A percentile compares a stretch with the other conserved stretches of the same genome.
These are phyloP conservation scores for Eutolmus rufibarbis DNA, from an alignment of 2,888 invertebrate species.

Conservation along the genomic window DNA sequence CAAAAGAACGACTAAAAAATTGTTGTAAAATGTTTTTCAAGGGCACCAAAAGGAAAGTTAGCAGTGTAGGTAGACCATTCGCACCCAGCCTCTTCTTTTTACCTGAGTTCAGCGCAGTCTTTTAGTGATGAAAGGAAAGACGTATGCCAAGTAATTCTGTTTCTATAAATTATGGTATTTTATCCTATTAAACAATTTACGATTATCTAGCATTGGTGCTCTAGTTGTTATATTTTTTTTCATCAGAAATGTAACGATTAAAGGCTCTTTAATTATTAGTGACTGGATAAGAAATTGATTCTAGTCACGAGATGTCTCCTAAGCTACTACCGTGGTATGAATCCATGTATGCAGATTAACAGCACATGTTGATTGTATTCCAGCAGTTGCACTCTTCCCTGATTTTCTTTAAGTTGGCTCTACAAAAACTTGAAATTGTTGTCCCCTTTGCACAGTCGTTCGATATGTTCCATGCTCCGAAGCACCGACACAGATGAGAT, in stretches of 20 bases:
- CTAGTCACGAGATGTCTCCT: constrained; percentile 42
- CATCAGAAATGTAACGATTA: background rate
- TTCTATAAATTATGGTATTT: no score
- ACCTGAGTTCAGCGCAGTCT: no score
- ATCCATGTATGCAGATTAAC: background rate
- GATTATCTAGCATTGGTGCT: background rate
- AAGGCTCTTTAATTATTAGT: constrained; percentile 35
- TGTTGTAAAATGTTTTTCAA: no score
- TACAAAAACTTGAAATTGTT: background rate
- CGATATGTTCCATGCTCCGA: background rate
- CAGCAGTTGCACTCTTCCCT: background rate
- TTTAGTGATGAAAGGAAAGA: no score
- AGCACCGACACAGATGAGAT: constrained; percentile 28
- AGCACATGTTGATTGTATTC: constrained; percentile 14
- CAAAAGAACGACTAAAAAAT: no score
- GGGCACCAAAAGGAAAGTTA: no score
- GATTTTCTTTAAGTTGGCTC: background rate
- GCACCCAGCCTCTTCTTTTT: no score
- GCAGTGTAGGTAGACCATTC: no score
- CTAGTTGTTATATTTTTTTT: background rate
- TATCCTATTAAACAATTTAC: background rate
- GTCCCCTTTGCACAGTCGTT: background rate
- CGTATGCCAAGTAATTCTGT: no score
- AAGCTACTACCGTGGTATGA: background rate
- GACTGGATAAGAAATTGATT: constrained; percentile 43